Evolutionary conservation across 1,140 invertebrate genomes (phyloP).

Genomic region (Heliconius himera): DNA sequence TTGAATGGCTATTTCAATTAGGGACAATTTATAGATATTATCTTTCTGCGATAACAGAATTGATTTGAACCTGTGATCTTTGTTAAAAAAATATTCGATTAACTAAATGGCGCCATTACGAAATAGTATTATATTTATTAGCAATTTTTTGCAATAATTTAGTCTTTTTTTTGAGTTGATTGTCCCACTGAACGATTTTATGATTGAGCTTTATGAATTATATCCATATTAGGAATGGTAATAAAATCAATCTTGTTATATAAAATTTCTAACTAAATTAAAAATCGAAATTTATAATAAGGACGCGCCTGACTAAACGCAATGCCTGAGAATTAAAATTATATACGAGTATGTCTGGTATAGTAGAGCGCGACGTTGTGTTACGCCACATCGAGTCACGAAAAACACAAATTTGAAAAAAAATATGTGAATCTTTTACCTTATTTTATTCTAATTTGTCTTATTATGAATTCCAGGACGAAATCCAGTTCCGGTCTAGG

Average conservation of each 20-base stretch:
- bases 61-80: constrained; percentile 19
- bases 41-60: constrained; percentile 29
- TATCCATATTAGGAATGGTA: neutral
- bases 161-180: neutral
- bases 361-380: too few relatives aligned
- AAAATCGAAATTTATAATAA: neutral
- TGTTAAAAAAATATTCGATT: constrained; percentile 34
- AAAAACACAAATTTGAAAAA: too few relatives aligned
- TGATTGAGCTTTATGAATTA: neutral
- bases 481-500: constrained; percentile 64
- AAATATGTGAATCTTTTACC: neutral
- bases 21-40: constrained; percentile 28
- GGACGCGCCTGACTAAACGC: too few relatives aligned
- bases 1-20: constrained; percentile 31
- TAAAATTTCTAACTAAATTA: neutral
- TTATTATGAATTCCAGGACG: constrained; percentile 57
- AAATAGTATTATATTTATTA: neutral
- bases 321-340: too few relatives aligned
- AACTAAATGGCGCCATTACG: constrained; percentile 26
- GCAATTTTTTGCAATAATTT: neutral
- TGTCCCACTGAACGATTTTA: neutral
- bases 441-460: neutral
- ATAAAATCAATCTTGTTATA: neutral
- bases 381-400: too few relatives aligned
- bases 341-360: too few relatives aligned